Base-by-base conservation (phyloP, 2,888 invertebrate species). In the Monopis laevigella region DNA sequence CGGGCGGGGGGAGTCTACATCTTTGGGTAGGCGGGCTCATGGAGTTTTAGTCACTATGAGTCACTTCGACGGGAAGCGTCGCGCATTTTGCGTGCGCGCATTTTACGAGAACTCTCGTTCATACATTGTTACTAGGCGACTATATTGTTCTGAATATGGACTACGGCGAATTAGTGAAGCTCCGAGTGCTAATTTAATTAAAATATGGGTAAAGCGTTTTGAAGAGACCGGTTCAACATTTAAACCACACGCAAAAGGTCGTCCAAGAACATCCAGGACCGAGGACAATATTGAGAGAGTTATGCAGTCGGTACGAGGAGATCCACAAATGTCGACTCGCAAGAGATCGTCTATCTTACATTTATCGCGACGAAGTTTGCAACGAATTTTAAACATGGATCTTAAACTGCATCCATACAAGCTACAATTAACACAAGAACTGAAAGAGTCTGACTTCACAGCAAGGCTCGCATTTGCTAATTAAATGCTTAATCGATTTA, bases 161-260 rank as follows among this genome's bases (percentile, higher is more conserved):
- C 17, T 32, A 32, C 32, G 14, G 5, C 12, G 7, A 4, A 17
- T 32, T 13, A 32, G 10, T 32, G 13, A 32, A 3, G 14, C 16
- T 17, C 32, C 32, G 14, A 32, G 32, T 32, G 32, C 32, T 5
- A 8, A 4, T 13, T 34, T 40, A 16, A 45, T 48, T 38, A 43
- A 34, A 24, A 46, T 44, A 24, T 48, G 46, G 46, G 44, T 46
- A 7, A 12, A 19, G 29, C 48, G 46, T 44, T 49, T 49, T 32
- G 46, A 50, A 41, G 45, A 47, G 46, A 50, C 46, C 28, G 46
- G 46, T 43, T 47, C 48, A 34, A 49, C 47, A 43, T 26, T 47
- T 39, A 47, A 45, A 42, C 40, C 43, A 34, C 44, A 45, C 16
- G 48, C 45, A 48, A 42, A 44, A 16, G 46, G 50, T 30, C 36